Percentiles rank a stretch among this genome's conserved stretches.
Conservation (phyloP, 1,140 invertebrate species). For the Philaenus spumarius region DNA sequence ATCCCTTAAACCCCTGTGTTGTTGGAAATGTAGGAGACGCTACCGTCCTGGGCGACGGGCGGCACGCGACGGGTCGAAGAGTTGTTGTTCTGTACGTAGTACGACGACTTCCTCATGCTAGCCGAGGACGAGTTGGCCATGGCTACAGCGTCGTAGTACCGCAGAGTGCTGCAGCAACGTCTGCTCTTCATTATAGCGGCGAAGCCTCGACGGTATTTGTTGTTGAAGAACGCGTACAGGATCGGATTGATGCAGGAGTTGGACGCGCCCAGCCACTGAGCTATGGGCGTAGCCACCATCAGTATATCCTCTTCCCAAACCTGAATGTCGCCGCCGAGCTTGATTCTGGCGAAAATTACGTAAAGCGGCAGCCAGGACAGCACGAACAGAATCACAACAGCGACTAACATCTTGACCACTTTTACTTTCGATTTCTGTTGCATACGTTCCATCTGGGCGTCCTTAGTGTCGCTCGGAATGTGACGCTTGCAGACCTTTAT, state of each 20-base stretch:
- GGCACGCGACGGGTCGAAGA: constrained; percentile 29
- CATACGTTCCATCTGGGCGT: constrained; percentile 84
- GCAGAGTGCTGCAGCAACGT: constrained; percentile 71
- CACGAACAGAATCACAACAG: constrained; percentile 90
- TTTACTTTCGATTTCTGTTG: constrained; percentile 90
- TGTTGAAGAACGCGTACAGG: constrained; percentile 96
- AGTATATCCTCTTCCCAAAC: constrained; percentile 71
- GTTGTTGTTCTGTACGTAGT: constrained; percentile 63
- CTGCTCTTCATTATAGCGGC: constrained; percentile 78
- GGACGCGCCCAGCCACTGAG: constrained; percentile 92
- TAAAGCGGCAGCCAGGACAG: constrained; percentile 94
- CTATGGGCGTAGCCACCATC: constrained; percentile 76
- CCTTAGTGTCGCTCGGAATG: constrained; percentile 85
- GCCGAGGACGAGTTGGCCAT: constrained; percentile 70
- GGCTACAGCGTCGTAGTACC: constrained; percentile 76
- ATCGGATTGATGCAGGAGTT: constrained; percentile 98
- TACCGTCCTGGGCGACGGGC: constrained; percentile 32
- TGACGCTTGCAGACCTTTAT: constrained; percentile 80
- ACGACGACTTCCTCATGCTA: constrained; percentile 69
- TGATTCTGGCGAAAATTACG: constrained; percentile 79
- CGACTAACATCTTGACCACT: constrained; percentile 94
- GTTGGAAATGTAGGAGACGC: constrained; percentile 38
- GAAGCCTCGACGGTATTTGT: constrained; percentile 92
- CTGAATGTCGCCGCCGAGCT: constrained; percentile 62
- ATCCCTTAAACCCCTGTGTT: constrained; percentile 32